A percentile compares a stretch with the other conserved stretches of the same genome.
phyloP scores from a whole-genome alignment of 1,140 invertebrate species.

The Calliopsis andreniformis region DNA sequence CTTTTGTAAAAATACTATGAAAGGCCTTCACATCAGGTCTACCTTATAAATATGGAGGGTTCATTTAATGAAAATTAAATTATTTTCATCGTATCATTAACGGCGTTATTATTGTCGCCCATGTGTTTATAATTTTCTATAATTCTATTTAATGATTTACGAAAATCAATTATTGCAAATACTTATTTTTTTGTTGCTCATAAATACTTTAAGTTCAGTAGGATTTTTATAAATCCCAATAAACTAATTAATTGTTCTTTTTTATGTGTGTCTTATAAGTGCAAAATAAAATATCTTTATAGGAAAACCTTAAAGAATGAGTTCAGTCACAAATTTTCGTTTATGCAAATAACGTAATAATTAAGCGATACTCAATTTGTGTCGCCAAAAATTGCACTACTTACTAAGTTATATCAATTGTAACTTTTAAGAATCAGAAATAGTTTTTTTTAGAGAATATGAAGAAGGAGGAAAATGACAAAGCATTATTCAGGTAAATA shows the following conservation, averaged over 20 bases:
- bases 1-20: too few relatives aligned
- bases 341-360: constrained; percentile 5
- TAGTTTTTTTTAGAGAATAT: constrained; percentile 11
- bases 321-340: neutral
- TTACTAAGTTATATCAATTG: neutral
- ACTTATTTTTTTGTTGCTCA: constrained; percentile 3
- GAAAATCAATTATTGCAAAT: constrained; percentile 22
- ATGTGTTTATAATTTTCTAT: neutral
- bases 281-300: neutral
- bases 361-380: constrained; percentile 9
- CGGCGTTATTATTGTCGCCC: too few relatives aligned
- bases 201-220: neutral
- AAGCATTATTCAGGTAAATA: neutral
- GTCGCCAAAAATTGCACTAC: neutral
- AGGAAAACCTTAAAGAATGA: neutral
- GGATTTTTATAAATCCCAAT: neutral
- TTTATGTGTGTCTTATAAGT: neutral
- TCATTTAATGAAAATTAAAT: neutral
- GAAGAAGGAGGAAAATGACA: neutral
- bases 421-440: constrained; percentile 3
- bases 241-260: neutral
- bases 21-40: too few relatives aligned
- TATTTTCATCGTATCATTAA: neutral
- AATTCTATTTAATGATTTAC: neutral
- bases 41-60: neutral